These are phyloP conservation scores for Umimayanthus chanpuru DNA, from an alignment of 92 coral and sea anemone genomes.

Conservation along the genomic window DNA sequence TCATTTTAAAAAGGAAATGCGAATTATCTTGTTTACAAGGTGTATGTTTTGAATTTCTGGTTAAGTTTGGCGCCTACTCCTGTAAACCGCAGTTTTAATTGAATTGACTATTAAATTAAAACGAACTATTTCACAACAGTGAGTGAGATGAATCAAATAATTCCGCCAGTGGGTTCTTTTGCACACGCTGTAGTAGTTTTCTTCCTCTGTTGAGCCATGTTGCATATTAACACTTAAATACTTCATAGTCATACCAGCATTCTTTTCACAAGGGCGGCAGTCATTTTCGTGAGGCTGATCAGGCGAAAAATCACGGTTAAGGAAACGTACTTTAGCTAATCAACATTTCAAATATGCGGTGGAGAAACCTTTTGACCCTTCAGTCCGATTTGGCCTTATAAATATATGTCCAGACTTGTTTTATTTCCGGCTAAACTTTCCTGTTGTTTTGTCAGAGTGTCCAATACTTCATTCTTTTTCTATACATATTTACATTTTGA, in stretches of 20 bases:
- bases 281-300: background rate
- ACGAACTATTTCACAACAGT: background rate
- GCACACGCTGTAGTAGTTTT: too few relatives aligned
- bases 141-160: background rate
- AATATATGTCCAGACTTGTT: background rate
- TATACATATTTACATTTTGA: background rate
- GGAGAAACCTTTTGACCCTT: too few relatives aligned
- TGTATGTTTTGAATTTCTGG: background rate
- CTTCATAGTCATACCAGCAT: background rate
- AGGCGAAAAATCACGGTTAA: background rate
- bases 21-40: background rate
- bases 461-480: background rate
- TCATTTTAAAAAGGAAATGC: background rate
- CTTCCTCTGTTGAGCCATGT: too few relatives aligned
- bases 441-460: background rate
- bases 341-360: too few relatives aligned
- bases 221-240: too few relatives aligned
- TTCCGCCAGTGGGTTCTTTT: background rate
- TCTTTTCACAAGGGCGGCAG: background rate
- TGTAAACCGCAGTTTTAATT: background rate
- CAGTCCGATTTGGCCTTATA: background rate
- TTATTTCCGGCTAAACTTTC: background rate
- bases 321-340: background rate
- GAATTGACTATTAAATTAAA: too few relatives aligned
- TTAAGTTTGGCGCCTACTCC: background rate